Percentiles rank a stretch among this genome's conserved stretches.
phyloP scores from a whole-genome alignment of 2,113 vertebrate species.

The Ictalurus punctatus region DNA sequence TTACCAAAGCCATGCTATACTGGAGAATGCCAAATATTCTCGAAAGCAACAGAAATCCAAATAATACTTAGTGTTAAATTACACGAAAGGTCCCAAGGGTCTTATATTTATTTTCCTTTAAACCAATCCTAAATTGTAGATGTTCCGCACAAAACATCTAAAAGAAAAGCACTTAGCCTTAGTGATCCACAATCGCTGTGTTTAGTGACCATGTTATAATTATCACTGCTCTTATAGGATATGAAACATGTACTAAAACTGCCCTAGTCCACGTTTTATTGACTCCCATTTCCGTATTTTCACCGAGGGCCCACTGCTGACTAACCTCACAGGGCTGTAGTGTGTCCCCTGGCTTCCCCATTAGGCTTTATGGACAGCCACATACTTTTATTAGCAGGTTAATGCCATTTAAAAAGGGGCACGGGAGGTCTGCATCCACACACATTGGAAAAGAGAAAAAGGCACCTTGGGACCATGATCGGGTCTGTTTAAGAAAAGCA shows the following conservation, averaged over 20 bases:
- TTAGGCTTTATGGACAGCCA: conserved; percentile 75
- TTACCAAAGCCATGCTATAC: not conserved
- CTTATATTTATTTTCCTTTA: not conserved
- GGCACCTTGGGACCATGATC: conserved; percentile 57
- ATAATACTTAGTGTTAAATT: not conserved
- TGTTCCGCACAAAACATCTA: too few relatives aligned
- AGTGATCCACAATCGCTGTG: not conserved
- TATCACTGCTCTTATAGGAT: conserved; percentile 14
- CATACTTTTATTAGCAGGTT: conserved; percentile 76
- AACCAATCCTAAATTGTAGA: not conserved
- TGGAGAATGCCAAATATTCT: not conserved
- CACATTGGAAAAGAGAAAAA: conserved; percentile 63
- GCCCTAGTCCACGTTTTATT: conserved; percentile 63
- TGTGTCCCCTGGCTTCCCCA: conserved; percentile 59
- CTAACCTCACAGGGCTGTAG: conserved; percentile 56
- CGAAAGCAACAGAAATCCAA: not conserved
- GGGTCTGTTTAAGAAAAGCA: conserved; percentile 21
- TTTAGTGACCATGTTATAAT: conserved; percentile 12
- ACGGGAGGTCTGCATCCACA: conserved; percentile 64
- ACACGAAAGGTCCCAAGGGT: not conserved
- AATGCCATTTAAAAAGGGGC: conserved; percentile 73
- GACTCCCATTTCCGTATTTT: conserved; percentile 65
- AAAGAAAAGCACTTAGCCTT: not conserved
- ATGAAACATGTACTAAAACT: conserved; percentile 50
- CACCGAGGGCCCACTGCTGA: conserved; percentile 54